A percentile compares a stretch with the other conserved stretches of the same genome.
These are phyloP conservation scores for Brachypterus glaber DNA, from an alignment of 2,888 invertebrate genomes.

Conservation along the genomic window DNA sequence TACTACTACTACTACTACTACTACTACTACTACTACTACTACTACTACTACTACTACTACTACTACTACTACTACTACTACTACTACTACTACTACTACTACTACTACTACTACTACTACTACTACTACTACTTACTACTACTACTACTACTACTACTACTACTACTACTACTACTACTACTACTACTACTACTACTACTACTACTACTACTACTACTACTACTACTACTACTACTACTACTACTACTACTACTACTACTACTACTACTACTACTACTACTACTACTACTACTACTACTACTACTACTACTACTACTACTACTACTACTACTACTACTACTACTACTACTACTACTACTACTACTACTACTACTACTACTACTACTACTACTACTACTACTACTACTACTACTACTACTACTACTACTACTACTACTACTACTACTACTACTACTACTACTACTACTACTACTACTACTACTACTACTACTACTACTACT, in stretches of 20 bases:
- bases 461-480: slow-evolving; percentile 2
- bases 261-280: too few species aligned
- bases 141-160: too few species aligned
- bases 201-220: too few species aligned
- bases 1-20: slow-evolving; percentile 2
- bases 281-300: slow-evolving; percentile 2
- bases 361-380: too few species aligned
- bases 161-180: too few species aligned
- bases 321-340: slow-evolving; percentile 2
- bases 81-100: slow-evolving; percentile 2
- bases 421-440: slow-evolving; percentile 2
- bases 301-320: slow-evolving; percentile 2
- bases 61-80: slow-evolving; percentile 2
- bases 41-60: slow-evolving; percentile 2
- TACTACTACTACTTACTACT: too few species aligned
- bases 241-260: too few species aligned
- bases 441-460: slow-evolving; percentile 2
- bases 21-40: slow-evolving; percentile 2
- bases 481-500: slow-evolving; percentile 2
- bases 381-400: too few species aligned
- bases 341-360: too few species aligned
- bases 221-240: too few species aligned
- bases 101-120: slow-evolving; percentile 2
- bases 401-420: slow-evolving; percentile 2
- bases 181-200: too few species aligned